Evolutionary conservation across 1,140 invertebrate species (phyloP), one percentile per base, ranked within the genome.

Genomic region (Heliconius hewitsoni): DNA sequence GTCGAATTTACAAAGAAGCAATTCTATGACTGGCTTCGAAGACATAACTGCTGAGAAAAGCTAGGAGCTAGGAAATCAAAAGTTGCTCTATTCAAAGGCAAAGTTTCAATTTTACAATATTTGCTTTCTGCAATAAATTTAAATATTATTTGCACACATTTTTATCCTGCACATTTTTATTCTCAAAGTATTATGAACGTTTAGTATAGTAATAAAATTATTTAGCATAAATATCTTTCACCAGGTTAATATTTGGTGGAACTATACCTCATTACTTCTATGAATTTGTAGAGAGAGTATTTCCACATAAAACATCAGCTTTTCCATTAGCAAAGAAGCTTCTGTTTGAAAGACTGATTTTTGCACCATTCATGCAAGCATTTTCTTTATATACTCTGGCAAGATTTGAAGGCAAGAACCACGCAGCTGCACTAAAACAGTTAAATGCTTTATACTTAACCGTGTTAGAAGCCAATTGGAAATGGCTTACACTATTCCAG

Each of bases 251-350:
- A 18, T 97, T 97, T 91, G 97, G 97, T 42, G 97, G 97, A 8
- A 95, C 96, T 27, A 91, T 97, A 2, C 97, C 97, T 8, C 97
- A 97, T 90, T 97, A 95, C 84, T 97, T 97, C 87, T 97, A 97
- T 85, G 92, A 95, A 79, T 94, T 95, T 23, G 84, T 96, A 66
- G 96, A 96, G 81, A 92, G 89, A 57, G 76, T 95, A 19, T 95
- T 97, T 79, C 90, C 95, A 3, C 95, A 94, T 85, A 93, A 96
- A 82, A 91, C 95, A 30, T 82, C 95, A n/a, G 91, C 89, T 78
- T 96, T 95, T 87, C 93, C 94, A 8, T 79, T 96, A 30, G 91
- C 93, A 13, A 96, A 95, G 86, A 95, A 95, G 86, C 80, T 97
- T 42, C 76, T 97, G 18, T 94, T 97, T 79, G 97, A 97, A 88